These are phyloP conservation scores for Magallana angulata DNA, from an alignment of 1,140 invertebrate genomes.

Conservation along the genomic window DNA sequence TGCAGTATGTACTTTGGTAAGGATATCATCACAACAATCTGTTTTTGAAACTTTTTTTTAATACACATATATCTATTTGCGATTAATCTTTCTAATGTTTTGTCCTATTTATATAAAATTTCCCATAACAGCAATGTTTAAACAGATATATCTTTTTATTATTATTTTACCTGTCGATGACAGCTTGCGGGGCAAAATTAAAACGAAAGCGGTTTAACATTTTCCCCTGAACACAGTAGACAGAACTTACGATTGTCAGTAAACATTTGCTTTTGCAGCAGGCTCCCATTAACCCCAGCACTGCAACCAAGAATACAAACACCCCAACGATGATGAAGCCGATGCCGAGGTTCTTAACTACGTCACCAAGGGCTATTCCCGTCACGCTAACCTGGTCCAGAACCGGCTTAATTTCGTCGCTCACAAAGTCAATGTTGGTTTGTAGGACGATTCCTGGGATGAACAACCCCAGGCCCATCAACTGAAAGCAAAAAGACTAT, in stretches of 20 bases:
- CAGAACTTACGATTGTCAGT: slow-evolving; percentile 47
- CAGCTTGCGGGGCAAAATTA: too few relatives aligned
- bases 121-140: too few relatives aligned
- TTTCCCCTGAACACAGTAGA: too few relatives aligned
- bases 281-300: slow-evolving; percentile 56
- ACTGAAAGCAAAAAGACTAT: slow-evolving; percentile 42
- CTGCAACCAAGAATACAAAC: slow-evolving; percentile 56
- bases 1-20: too few relatives aligned
- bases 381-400: slow-evolving; percentile 53
- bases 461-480: slow-evolving; percentile 58
- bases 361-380: slow-evolving; percentile 42
- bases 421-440: slow-evolving; percentile 50
- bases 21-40: too few relatives aligned
- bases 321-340: slow-evolving; percentile 57
- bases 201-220: too few relatives aligned
- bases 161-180: too few relatives aligned
- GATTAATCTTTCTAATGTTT: too few relatives aligned
- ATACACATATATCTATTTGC: too few relatives aligned
- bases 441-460: slow-evolving; percentile 59
- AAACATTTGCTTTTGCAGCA: slow-evolving; percentile 61
- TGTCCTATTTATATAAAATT: too few relatives aligned
- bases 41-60: too few relatives aligned
- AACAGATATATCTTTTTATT: too few relatives aligned
- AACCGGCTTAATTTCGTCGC: slow-evolving; percentile 51
- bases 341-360: slow-evolving; percentile 55